Percentiles rank a stretch among this genome's conserved stretches.
Evolutionary conservation across 37 sponge, comb jelly and placozoan species (phyloP).

Genomic region (Bolinopsis microptera): DNA sequence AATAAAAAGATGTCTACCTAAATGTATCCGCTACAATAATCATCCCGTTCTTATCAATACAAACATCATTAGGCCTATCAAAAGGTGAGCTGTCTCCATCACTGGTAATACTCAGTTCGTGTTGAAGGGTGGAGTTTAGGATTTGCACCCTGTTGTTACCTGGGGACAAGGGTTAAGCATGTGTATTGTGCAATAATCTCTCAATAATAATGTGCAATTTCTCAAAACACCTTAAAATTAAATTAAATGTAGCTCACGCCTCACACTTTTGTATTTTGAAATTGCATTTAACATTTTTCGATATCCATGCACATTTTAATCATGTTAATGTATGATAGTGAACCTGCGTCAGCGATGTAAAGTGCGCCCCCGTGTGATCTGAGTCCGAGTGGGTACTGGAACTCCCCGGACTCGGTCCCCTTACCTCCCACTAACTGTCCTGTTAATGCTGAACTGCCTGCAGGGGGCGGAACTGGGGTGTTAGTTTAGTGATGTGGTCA

Average conservation of each 20-base stretch:
- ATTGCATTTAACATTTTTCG: too few species aligned
- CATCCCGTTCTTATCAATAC: conserved; percentile 58
- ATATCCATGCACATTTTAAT: too few species aligned
- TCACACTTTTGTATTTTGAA: too few species aligned
- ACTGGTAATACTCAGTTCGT: conserved; percentile 9
- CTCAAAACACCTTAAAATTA: too few species aligned
- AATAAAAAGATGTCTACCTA: too few species aligned
- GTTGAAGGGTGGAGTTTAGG: conserved; percentile 48
- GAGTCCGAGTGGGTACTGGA: conserved; percentile 62
- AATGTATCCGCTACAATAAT: conserved; percentile 54
- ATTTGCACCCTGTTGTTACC: conserved; percentile 37
- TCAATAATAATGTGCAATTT: too few species aligned
- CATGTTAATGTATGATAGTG: too few species aligned
- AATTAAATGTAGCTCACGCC: too few species aligned
- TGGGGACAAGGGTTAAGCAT: neutral
- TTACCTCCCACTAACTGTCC: conserved; percentile 1
- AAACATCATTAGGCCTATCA: conserved; percentile 57
- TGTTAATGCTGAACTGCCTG: conserved; percentile 54
- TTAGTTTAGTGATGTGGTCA: neutral
- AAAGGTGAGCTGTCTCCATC: neutral
- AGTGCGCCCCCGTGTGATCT: conserved; percentile 51
- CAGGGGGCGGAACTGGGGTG: neutral
- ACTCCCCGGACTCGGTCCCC: conserved; percentile 47
- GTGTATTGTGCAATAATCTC: too few species aligned
- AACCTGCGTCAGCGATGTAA: conserved; percentile 58